phyloP scores from a whole-genome alignment of 1,140 invertebrate species.

The Physella acuta region DNA sequence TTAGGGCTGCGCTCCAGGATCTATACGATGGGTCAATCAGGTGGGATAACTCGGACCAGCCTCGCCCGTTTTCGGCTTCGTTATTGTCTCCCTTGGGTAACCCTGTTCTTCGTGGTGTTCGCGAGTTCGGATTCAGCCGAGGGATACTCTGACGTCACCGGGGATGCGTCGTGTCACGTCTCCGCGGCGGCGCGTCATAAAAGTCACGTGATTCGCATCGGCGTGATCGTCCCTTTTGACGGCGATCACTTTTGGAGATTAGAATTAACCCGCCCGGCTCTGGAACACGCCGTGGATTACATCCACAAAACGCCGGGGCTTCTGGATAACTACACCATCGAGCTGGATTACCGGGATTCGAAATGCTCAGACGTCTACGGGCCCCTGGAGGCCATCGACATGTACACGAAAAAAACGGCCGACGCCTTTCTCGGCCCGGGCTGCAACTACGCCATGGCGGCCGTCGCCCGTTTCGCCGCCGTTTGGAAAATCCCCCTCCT shows the following conservation, averaged over 20 bases:
- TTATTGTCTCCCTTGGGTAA: too few species aligned
- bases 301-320: slow-evolving; percentile 23
- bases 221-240: slow-evolving; percentile 35
- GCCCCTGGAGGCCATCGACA: slow-evolving; percentile 47
- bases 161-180: neutral
- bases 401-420: slow-evolving; percentile 40
- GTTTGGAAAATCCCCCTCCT: slow-evolving; percentile 85
- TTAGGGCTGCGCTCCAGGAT: too few species aligned
- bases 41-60: too few species aligned
- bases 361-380: slow-evolving; percentile 46
- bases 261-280: slow-evolving; percentile 38
- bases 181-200: neutral
- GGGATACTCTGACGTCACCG: too few species aligned
- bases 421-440: slow-evolving; percentile 88
- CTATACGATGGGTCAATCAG: too few species aligned
- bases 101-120: too few species aligned
- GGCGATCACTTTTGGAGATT: slow-evolving; percentile 33
- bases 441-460: slow-evolving; percentile 88
- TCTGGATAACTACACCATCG: slow-evolving; percentile 32
- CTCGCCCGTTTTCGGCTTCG: too few species aligned
- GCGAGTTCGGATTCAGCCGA: too few species aligned
- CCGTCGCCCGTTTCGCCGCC: slow-evolving; percentile 81
- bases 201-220: slow-evolving; percentile 13
- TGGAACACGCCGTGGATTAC: slow-evolving; percentile 41
- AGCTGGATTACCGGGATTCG: slow-evolving; percentile 37